These are phyloP conservation scores for Propithecus coquereli DNA, from an alignment of 2,113 vertebrate species.

Conservation along the genomic window DNA sequence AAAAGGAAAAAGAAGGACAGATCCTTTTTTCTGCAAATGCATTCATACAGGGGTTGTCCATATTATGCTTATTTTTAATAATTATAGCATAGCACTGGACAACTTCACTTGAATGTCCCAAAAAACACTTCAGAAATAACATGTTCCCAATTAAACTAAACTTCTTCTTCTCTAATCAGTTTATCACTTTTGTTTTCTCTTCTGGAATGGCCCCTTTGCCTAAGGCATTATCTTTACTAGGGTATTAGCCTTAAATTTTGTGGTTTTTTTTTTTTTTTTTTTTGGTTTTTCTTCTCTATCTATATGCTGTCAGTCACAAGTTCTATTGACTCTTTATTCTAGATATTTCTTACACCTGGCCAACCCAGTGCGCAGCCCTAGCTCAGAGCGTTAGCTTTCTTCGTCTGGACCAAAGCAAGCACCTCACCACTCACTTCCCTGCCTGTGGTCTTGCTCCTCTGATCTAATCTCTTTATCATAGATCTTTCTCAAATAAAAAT, in stretches of 20 bases:
- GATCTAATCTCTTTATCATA: background rate
- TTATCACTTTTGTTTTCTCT: background rate
- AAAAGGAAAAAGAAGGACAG: background rate
- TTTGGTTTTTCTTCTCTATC: background rate
- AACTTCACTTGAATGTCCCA: background rate
- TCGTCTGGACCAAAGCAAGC: accelerated
- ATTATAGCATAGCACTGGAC: background rate
- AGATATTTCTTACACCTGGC: background rate
- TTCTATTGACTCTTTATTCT: background rate
- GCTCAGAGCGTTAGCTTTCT: background rate
- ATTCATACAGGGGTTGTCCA: background rate
- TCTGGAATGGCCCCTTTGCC: background rate
- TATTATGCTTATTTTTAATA: background rate
- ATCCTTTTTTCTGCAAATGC: background rate
- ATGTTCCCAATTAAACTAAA: background rate
- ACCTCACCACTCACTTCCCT: background rate
- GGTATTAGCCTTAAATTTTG: background rate
- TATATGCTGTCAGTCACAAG: background rate
- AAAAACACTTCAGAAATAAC: background rate
- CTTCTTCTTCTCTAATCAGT: background rate
- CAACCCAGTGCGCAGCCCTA: accelerated
- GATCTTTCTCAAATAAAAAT: background rate
- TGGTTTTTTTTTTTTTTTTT: background rate
- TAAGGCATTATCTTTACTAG: background rate
- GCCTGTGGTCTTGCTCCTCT: background rate